These are phyloP conservation scores for Melanostoma mellinum DNA, from an alignment of 2,888 invertebrate species.

Conservation along the genomic window DNA sequence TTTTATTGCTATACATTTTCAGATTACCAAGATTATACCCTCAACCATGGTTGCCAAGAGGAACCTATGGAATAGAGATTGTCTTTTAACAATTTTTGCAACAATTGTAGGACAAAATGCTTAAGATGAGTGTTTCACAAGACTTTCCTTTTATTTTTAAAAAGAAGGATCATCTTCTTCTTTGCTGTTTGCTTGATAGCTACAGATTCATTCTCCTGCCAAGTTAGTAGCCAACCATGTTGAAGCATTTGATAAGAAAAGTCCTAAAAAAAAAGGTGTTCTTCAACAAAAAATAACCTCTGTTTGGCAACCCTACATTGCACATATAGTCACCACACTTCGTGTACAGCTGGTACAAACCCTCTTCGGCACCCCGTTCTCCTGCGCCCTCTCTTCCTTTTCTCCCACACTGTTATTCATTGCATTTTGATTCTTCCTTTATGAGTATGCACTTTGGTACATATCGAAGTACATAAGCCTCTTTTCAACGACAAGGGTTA, in stretches of 20 bases:
- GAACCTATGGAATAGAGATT: too few species aligned
- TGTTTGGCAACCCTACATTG: slow-evolving; percentile 15
- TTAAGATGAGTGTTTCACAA: too few species aligned
- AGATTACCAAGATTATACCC: slow-evolving; percentile 62
- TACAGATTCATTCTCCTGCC: too few species aligned
- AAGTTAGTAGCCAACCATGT: too few species aligned
- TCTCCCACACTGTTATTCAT: slow-evolving; percentile 34
- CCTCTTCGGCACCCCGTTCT: too few species aligned
- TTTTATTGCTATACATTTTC: slow-evolving; percentile 70
- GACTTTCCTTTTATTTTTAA: too few species aligned
- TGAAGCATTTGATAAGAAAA: too few species aligned
- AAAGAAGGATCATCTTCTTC: too few species aligned
- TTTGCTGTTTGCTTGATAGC: too few species aligned
- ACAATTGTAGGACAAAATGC: too few species aligned
- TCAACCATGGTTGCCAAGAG: slow-evolving; percentile 8
- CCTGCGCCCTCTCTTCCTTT: slow-evolving; percentile 1
- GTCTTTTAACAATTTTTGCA: too few species aligned
- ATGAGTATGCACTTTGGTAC: slow-evolving; percentile 13
- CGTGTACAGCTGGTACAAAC: not conserved
- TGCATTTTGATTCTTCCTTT: slow-evolving; percentile 62
- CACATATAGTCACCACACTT: slow-evolving; percentile 40
- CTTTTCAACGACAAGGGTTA: slow-evolving; percentile 3
- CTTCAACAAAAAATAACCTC: not conserved
- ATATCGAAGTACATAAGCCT: slow-evolving; percentile 20
- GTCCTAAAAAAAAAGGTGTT: too few species aligned